phyloP scores from a whole-genome alignment of 2,797 vertebrate genomes.

The Epinephelus malabaricus region DNA sequence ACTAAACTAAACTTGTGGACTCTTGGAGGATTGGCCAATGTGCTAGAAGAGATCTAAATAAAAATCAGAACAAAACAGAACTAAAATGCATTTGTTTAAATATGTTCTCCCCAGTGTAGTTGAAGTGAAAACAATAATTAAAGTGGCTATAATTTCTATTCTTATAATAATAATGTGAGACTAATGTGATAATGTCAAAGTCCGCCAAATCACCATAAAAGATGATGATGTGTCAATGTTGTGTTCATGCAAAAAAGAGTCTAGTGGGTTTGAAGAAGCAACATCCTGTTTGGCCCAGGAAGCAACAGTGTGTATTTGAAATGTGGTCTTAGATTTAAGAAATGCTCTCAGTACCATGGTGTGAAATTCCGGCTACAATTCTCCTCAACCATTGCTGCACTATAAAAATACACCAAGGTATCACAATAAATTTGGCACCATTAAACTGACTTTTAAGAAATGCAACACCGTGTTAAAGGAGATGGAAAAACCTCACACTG shows the following conservation, averaged over 20 bases:
- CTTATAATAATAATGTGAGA: neutral
- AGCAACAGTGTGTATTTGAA: neutral
- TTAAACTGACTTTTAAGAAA: constrained; percentile 21
- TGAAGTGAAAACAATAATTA: neutral
- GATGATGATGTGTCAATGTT: too few species aligned
- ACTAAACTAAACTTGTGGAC: neutral
- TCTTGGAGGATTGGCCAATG: too few species aligned
- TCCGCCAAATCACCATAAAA: too few species aligned
- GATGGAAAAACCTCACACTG: constrained; percentile 2
- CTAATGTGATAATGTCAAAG: neutral
- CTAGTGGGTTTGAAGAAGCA: neutral
- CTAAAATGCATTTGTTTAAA: neutral
- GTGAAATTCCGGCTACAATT: constrained; percentile 8
- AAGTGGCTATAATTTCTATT: neutral
- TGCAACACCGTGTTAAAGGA: constrained; percentile 7
- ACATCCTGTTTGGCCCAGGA: neutral
- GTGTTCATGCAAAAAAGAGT: neutral
- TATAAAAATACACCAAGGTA: neutral
- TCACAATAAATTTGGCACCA: neutral
- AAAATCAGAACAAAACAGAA: neutral
- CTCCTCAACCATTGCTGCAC: neutral
- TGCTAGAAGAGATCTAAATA: too few species aligned
- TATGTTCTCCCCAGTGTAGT: neutral
- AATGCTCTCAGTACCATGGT: neutral
- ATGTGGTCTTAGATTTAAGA: neutral